Evolutionary conservation across 1,140 invertebrate genomes (phyloP).

Genomic region (Drosophila leontia): DNA sequence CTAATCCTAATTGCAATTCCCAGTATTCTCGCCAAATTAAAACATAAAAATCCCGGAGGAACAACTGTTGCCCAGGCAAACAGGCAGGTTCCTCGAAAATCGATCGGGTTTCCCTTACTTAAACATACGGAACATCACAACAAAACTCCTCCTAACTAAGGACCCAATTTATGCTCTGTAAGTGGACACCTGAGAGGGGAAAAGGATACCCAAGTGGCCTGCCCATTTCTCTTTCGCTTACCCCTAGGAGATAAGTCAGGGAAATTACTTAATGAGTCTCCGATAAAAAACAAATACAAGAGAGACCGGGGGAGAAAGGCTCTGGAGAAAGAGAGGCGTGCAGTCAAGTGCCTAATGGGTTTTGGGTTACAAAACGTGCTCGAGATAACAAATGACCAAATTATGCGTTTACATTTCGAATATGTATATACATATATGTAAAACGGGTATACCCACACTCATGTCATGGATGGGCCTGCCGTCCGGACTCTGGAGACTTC

Average conservation of each 20-base stretch:
- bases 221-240: constrained; percentile 21
- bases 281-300: constrained; percentile 63
- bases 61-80: constrained; percentile 47
- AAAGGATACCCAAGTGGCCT: constrained; percentile 60
- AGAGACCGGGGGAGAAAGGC: constrained; percentile 22
- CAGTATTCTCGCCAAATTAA: constrained; percentile 57
- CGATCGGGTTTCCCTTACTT: constrained; percentile 60
- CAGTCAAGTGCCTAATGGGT: constrained; percentile 79
- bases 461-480: not conserved
- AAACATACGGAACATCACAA: constrained; percentile 57
- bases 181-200: constrained; percentile 70
- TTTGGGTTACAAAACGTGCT: constrained; percentile 77
- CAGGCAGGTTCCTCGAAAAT: constrained; percentile 50
- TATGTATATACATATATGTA: constrained; percentile 8
- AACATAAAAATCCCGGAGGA: constrained; percentile 32
- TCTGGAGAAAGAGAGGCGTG: constrained; percentile 31
- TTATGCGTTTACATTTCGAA: constrained; percentile 71
- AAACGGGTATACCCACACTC: constrained; percentile 39
- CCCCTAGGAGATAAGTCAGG: constrained; percentile 59
- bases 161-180: constrained; percentile 51
- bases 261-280: constrained; percentile 79
- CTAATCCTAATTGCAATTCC: constrained; percentile 47
- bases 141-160: constrained; percentile 67
- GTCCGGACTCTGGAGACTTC: constrained; percentile 2
- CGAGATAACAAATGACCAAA: constrained; percentile 77